Percentiles rank a stretch among this genome's conserved stretches.
phyloP scores from a whole-genome alignment of 92 coral and sea anemone genomes.

The Heliopora coerulea region DNA sequence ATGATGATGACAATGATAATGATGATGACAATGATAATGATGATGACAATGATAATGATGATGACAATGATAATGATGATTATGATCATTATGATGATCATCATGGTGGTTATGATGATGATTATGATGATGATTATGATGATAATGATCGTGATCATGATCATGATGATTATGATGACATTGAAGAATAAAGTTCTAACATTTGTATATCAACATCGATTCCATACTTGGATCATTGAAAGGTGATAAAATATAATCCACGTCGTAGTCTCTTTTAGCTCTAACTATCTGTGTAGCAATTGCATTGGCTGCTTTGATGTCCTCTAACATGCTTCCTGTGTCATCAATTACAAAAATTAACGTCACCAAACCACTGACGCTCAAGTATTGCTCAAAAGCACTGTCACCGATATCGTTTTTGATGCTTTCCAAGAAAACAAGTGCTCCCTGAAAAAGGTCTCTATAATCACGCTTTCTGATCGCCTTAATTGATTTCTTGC shows the following conservation, averaged over 20 bases:
- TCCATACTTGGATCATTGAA: constrained; percentile 60
- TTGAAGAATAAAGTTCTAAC: too few relatives aligned
- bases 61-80: constrained; percentile 9
- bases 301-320: constrained; percentile 48
- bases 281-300: constrained; percentile 47
- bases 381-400: constrained; percentile 9
- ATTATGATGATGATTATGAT: constrained; percentile 11
- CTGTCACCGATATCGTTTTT: background rate
- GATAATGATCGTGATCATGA: background rate
- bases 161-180: background rate
- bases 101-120: background rate
- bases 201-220: too few relatives aligned
- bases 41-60: background rate
- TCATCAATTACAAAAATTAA: constrained; percentile 60
- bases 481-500: background rate
- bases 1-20: constrained; percentile 5
- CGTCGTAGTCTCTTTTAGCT: constrained; percentile 27
- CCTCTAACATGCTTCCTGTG: constrained; percentile 59
- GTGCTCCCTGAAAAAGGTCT: background rate
- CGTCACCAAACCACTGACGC: constrained; percentile 45
- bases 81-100: background rate
- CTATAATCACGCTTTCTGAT: background rate
- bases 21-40: constrained; percentile 1
- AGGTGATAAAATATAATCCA: constrained; percentile 50
- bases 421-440: background rate